These are phyloP conservation scores for Zonitis immaculata DNA, from an alignment of 2,888 invertebrate species.

Conservation along the genomic window DNA sequence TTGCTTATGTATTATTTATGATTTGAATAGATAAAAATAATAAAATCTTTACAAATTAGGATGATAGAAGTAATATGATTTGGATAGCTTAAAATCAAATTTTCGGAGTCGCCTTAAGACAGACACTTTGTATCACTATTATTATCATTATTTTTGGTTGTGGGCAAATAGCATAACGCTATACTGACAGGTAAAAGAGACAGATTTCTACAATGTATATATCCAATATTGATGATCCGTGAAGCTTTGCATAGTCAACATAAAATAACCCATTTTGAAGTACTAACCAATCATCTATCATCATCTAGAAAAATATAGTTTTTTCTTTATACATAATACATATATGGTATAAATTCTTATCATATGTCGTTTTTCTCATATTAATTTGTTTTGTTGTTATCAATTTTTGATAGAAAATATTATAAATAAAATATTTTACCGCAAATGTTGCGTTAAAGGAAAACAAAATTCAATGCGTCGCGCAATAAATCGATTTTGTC, in stretches of 20 bases:
- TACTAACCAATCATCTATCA: slow-evolving; percentile 21
- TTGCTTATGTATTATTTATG: too few relatives aligned
- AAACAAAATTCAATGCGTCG: too few relatives aligned
- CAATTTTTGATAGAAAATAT: slow-evolving; percentile 2
- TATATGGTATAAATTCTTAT: too few relatives aligned
- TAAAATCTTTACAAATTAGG: too few relatives aligned
- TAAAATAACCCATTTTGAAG: slow-evolving; percentile 21
- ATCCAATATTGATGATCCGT: slow-evolving; percentile 24
- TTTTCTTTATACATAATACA: too few relatives aligned
- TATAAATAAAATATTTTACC: slow-evolving; percentile 17
- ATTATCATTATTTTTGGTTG: too few relatives aligned
- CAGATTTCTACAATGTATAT: slow-evolving; percentile 22
- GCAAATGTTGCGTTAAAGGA: slow-evolving; percentile 16
- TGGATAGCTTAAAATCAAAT: too few relatives aligned
- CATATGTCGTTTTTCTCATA: slow-evolving; percentile 13
- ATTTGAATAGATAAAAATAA: too few relatives aligned
- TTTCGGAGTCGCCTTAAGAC: too few relatives aligned
- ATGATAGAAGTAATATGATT: too few relatives aligned
- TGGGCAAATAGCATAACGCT: slow-evolving; percentile 17
- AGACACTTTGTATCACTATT: too few relatives aligned
- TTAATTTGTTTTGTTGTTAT: not conserved
- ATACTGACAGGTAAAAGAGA: slow-evolving; percentile 24
- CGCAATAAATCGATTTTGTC: not conserved
- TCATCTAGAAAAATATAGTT: slow-evolving; percentile 14
- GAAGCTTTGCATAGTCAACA: slow-evolving; percentile 25